Evolutionary conservation across 1,140 invertebrate species (phyloP), one percentile per base, ranked within the genome.

Genomic region (Hestina assimilis): DNA sequence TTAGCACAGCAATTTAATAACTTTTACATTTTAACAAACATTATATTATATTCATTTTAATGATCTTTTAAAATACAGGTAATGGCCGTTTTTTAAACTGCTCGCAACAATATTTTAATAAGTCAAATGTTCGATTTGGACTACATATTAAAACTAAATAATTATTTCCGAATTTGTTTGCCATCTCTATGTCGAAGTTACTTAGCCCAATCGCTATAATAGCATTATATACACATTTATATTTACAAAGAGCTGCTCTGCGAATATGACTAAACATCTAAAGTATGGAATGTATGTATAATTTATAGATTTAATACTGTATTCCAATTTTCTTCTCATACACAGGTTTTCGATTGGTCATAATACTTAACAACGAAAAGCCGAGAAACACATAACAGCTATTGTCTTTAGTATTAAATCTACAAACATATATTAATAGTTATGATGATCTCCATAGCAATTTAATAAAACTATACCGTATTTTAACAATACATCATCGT

Each of bases 1-100:
- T 84, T 89, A 87, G 83, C 83, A 88, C 83, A 87, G 81, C 83
- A 85, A 76, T 78, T 73, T 76, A 71, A 75, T 76, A 78, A 46
- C 33, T 63, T 59, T 59, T 61, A 69, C 63, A 63, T 59, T 60
- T 78, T 78, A 69, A 71, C 63, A 71, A 71, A 68, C 60, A 55
- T 54, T 60, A 68, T 65, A n/a, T n/a, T n/a, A 63, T 56, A 59
- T 43, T 38, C 33, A 38, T 38, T 57, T 62, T 28, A 53, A 63
- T 54, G 38, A 59, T 58, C 48, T 57, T 54, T 33, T 35, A 40
- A 42, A 35, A 19, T 31, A 38, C 33, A 38, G 56, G 42, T 50
- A 54, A 56, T 60, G 51, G 54, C 60, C 54, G 59, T 48, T 65
- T 56, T 29, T 48, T 66, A 60, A 55, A 64, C 56, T 59, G 59